phyloP scores from a whole-genome alignment of 1,140 invertebrate genomes.

The Hycleus cichorii region DNA sequence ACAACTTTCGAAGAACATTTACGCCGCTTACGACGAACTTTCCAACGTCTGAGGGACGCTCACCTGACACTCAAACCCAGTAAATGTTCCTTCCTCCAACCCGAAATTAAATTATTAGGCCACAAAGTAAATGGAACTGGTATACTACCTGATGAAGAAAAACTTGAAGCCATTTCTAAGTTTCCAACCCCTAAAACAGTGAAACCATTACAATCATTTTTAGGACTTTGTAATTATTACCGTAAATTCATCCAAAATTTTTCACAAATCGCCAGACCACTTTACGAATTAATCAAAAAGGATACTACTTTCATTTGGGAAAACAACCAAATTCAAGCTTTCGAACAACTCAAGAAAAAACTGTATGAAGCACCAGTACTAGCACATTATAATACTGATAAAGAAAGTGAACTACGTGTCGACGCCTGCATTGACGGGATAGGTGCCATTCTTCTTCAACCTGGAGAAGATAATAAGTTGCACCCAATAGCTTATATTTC shows the following conservation, averaged over 20 bases:
- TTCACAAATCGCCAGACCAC: not conserved
- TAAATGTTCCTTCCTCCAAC: not conserved
- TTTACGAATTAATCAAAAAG: not conserved
- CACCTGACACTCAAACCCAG: not conserved
- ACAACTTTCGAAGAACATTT: conserved; percentile 9
- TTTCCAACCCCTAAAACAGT: conserved; percentile 1
- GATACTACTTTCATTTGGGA: not conserved
- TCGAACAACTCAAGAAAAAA: too few species aligned
- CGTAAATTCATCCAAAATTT: conserved; percentile 8
- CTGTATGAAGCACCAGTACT: too few species aligned
- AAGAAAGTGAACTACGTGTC: too few species aligned
- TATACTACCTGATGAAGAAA: not conserved
- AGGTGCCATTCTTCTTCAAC: too few species aligned
- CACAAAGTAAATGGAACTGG: not conserved
- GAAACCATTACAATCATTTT: conserved; percentile 1
- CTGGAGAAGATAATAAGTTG: too few species aligned
- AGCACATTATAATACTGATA: too few species aligned
- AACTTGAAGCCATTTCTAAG: not conserved
- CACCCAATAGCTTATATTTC: too few species aligned
- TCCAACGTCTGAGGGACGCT: not conserved
- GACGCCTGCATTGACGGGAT: too few species aligned
- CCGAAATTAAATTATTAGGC: conserved; percentile 1
- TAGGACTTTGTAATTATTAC: conserved; percentile 5
- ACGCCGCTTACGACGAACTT: not conserved
- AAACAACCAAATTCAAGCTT: not conserved